phyloP scores from a whole-genome alignment of 2,888 invertebrate genomes.

The Lepidochitona cinerea region DNA sequence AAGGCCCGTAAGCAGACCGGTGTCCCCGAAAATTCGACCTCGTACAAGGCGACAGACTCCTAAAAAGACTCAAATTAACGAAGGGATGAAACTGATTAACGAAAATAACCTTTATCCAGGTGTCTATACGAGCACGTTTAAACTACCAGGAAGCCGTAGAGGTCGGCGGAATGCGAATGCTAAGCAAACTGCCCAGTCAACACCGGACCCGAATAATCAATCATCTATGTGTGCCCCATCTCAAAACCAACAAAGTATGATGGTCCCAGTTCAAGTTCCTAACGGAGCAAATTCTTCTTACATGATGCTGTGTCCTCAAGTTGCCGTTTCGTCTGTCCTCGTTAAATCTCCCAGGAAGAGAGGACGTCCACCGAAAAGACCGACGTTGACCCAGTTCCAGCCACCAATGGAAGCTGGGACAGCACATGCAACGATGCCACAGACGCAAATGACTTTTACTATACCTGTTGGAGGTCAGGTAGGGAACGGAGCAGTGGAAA shows the following conservation, averaged over 20 bases:
- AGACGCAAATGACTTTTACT: background rate
- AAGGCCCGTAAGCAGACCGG: too few relatives aligned
- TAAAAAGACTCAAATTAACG: constrained; percentile 6
- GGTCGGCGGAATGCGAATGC: constrained; percentile 27
- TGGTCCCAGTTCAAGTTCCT: background rate
- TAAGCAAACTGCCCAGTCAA: background rate
- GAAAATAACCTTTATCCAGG: constrained; percentile 56
- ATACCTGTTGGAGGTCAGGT: background rate
- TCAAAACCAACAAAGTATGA: background rate
- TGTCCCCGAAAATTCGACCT: too few relatives aligned
- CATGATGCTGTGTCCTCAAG: constrained; percentile 58
- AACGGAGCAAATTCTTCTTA: constrained; percentile 32
- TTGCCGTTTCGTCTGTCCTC: constrained; percentile 33
- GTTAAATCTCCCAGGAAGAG: constrained; percentile 49
- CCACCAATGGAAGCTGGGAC: background rate
- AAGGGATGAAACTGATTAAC: constrained; percentile 55
- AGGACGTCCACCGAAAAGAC: constrained; percentile 55
- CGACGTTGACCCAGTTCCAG: constrained; percentile 19
- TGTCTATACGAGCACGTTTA: constrained; percentile 61
- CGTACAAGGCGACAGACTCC: background rate
- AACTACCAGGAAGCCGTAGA: constrained; percentile 58
- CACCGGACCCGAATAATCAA: background rate
- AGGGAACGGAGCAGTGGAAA: background rate
- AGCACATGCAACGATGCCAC: background rate
- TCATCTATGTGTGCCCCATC: background rate